Conservation (phyloP, 2,888 invertebrate genomes). For the Netelia melanura region DNA sequence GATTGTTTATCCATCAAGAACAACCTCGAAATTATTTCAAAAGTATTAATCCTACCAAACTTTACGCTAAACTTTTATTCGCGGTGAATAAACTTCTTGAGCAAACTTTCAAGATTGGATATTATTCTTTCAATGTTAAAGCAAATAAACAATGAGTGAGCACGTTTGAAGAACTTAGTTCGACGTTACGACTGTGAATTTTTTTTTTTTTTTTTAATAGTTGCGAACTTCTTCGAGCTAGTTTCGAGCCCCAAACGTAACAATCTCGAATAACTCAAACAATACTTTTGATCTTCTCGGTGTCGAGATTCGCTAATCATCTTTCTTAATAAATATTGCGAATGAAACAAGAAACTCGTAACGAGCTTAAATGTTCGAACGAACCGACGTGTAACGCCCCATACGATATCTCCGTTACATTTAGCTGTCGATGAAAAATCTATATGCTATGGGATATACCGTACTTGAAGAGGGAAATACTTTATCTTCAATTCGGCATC, state of each 20-base stretch:
- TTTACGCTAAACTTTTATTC: too few relatives aligned
- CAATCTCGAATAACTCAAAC: too few relatives aligned
- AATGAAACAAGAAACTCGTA: neutral
- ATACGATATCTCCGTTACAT: neutral
- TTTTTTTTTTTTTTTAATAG: neutral
- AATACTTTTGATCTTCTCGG: too few relatives aligned
- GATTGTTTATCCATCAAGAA: neutral
- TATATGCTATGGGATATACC: neutral
- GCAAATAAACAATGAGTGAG: too few relatives aligned
- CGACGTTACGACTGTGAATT: neutral
- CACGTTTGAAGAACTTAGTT: neutral
- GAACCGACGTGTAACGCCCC: neutral
- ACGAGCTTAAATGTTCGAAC: neutral
- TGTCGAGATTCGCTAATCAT: too few relatives aligned
- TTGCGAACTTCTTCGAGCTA: neutral
- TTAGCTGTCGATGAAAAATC: constrained; percentile 2
- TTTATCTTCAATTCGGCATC: constrained; percentile 61
- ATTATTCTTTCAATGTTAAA: too few relatives aligned
- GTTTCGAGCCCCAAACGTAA: too few relatives aligned
- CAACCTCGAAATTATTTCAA: neutral
- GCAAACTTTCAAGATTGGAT: too few relatives aligned
- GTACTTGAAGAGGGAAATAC: constrained; percentile 51
- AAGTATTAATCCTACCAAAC: neutral
- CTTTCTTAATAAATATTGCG: neutral
- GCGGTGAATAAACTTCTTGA: too few relatives aligned